Evolutionary conservation across 2,888 invertebrate genomes (phyloP), one percentile per base, ranked within the genome.

Genomic region (Arctia plantaginis): DNA sequence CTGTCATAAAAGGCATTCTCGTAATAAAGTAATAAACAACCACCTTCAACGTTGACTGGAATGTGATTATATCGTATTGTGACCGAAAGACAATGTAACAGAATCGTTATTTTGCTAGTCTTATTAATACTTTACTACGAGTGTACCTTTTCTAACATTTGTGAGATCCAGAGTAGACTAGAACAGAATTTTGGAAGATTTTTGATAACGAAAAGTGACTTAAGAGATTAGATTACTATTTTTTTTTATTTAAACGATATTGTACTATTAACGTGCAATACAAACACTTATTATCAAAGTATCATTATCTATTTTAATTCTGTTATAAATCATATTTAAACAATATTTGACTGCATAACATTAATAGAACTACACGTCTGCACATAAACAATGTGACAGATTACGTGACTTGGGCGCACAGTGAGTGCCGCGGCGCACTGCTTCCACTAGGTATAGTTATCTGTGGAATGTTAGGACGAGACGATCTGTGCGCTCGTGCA

Each of bases 401-500:
- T 66, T 66, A 72, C 72, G 72, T 72, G 66, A 72, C 33, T 47
- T 15, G 65, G 10, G 35, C 15, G 39, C 66, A 71, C 33, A 64
- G 44, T 65, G 65, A 23, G n/a, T 44, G 44, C 30, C 39, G 39
- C 39, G 51, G 39, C 23, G 39, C n/a, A 55, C 15, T 27, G 23
- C 20, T 0, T 39, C 18, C 51, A 35, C 35, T 35, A 35, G 3
- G 3, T 35, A 35, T 47, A 65, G 64, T 78, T 80, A 82, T 80
- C 80, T 80, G n/a, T 10, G 66, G 82, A 77, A 80, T 82, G 80
- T 74, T 47, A 64, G 66, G 35, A 81, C 77, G 55, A 76, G 67
- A 39, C 51, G 33, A 27, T 39, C 62, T 23, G 64, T 69, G 62
- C 68, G 41, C 67, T 68, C 66, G 23, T 30, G 30, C 68, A 72